These are phyloP conservation scores for Passerina amoena DNA, from an alignment of 2,113 vertebrate species.

Conservation along the genomic window DNA sequence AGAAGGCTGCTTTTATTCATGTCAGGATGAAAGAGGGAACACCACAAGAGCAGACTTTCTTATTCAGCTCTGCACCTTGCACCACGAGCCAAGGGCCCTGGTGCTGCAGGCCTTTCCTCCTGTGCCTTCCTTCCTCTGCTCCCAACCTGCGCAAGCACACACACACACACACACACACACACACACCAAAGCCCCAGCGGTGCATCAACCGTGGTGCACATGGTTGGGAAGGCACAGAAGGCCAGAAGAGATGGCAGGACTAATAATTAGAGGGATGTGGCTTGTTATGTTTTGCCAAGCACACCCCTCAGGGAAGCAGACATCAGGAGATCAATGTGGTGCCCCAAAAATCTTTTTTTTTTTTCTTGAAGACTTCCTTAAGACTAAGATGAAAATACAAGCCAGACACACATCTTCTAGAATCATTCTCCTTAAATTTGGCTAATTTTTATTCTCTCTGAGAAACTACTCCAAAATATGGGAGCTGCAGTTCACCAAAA, in stretches of 20 bases:
- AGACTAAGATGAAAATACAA: background rate
- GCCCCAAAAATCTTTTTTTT: background rate
- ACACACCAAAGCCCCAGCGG: background rate
- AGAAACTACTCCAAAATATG: background rate
- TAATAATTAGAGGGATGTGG: background rate
- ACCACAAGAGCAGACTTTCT: background rate
- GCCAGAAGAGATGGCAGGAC: background rate
- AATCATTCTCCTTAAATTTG: background rate
- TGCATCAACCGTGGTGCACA: fast-evolving
- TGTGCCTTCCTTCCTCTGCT: background rate
- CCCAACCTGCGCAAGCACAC: background rate
- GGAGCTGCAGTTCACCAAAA: background rate
- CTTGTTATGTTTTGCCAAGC: background rate
- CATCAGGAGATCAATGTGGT: background rate
- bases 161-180: background rate
- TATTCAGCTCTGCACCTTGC: background rate
- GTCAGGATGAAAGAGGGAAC: background rate
- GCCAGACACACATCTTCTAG: background rate
- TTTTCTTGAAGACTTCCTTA: background rate
- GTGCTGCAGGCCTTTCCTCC: fast-evolving
- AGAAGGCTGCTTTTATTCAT: conserved; percentile 39
- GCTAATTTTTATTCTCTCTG: background rate
- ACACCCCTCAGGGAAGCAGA: background rate
- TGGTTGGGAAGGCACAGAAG: background rate
- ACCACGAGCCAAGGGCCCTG: fast-evolving